phyloP scores from a whole-genome alignment of 1,140 invertebrate genomes.

The Helicoverpa zea region DNA sequence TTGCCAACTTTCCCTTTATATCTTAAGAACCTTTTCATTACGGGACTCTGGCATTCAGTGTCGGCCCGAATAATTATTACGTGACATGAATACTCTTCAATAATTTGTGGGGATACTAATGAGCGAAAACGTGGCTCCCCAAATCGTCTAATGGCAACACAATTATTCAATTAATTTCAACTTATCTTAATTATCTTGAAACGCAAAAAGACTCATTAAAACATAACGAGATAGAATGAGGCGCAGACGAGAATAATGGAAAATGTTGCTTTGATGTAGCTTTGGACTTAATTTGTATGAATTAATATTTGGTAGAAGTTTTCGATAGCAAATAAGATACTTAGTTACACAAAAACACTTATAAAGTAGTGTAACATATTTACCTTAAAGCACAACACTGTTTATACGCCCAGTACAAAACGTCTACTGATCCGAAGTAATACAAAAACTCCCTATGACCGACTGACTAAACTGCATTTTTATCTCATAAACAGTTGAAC shows the following conservation, averaged over 20 bases:
- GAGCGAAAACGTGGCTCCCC: slow-evolving; percentile 21
- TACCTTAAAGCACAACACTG: not conserved
- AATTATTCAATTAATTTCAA: slow-evolving; percentile 43
- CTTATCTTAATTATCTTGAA: slow-evolving; percentile 41
- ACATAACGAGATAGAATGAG: slow-evolving; percentile 24
- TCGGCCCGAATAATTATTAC: slow-evolving; percentile 57
- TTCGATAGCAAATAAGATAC: no score
- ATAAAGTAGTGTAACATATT: not conserved
- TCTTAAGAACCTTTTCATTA: slow-evolving; percentile 57
- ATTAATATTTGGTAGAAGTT: no score
- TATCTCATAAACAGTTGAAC: no score
- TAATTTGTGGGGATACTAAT: slow-evolving; percentile 51
- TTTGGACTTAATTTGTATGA: not conserved
- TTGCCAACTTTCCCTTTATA: slow-evolving; percentile 54
- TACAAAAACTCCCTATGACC: not conserved
- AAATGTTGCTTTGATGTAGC: not conserved
- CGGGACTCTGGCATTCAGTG: slow-evolving; percentile 45
- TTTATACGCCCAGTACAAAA: not conserved
- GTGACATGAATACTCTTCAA: slow-evolving; percentile 53
- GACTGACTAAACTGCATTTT: not conserved
- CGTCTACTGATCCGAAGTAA: not conserved
- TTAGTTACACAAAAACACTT: no score
- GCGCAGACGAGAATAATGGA: not conserved
- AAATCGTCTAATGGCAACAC: slow-evolving; percentile 38
- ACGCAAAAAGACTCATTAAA: slow-evolving; percentile 31